Percentiles rank a stretch among this genome's conserved stretches.
These are phyloP conservation scores for Todus mexicanus DNA, from an alignment of 2,797 vertebrate genomes.

Conservation along the genomic window DNA sequence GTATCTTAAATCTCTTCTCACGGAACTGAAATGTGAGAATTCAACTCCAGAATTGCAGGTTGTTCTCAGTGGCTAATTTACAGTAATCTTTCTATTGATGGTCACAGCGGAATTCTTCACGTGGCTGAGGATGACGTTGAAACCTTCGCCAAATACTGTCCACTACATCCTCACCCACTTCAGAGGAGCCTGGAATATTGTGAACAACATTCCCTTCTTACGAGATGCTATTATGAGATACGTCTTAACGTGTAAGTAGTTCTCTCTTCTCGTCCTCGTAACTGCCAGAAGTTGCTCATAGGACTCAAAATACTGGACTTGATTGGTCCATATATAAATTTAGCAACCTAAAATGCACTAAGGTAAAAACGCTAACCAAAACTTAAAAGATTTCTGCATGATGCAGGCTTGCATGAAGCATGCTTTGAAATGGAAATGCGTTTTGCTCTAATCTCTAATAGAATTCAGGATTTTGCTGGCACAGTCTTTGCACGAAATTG, in stretches of 20 bases:
- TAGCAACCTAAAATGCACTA: not conserved
- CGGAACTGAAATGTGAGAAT: fast-evolving
- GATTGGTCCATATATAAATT: not conserved
- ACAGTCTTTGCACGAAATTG: not conserved
- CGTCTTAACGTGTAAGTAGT: constrained; percentile 90
- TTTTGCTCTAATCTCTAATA: not conserved
- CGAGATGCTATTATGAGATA: constrained; percentile 90
- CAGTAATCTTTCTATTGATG: not conserved
- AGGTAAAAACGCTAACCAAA: not conserved
- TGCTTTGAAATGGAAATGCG: not conserved
- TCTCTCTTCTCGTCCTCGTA: not conserved
- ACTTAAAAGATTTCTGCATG: not conserved
- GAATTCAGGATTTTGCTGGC: not conserved
- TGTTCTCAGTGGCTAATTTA: not conserved
- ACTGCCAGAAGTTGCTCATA: not conserved
- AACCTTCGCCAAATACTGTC: constrained; percentile 88
- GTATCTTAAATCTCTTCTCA: constrained; percentile 18
- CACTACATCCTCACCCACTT: constrained; percentile 96
- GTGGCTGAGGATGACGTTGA: constrained; percentile 83
- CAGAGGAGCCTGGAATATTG: constrained; percentile 88
- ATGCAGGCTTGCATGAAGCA: not conserved
- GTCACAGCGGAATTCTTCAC: constrained; percentile 89
- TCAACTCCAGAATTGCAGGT: not conserved
- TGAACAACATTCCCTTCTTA: constrained; percentile 90
- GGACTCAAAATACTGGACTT: not conserved